Base-by-base conservation (phyloP, 2,113 vertebrate genomes). In the Dolichotis patagonum region DNA sequence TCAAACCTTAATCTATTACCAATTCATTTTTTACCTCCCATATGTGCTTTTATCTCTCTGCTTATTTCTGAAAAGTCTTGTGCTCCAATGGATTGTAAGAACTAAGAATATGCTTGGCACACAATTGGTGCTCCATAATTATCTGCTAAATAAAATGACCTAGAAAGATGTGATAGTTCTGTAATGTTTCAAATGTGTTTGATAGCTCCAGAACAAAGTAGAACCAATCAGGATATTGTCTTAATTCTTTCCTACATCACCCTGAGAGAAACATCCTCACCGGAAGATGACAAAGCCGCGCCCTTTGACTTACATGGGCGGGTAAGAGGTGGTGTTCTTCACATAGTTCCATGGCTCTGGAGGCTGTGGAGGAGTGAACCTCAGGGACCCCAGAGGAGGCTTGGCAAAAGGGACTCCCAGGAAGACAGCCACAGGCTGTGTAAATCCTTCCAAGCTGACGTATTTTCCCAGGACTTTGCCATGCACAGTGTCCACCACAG, bases 361-460 rank as follows among this genome's bases (percentile, higher is more conserved):
- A 56, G 54, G 98, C 85, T 98, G 96, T 0, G 99, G 99, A 1
- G 98, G 96, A 38, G 98, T 41, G 87, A 99, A 98, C 94, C 99
- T 98, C 93, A 99, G 96, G 52, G 98, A 92, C 60, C 63, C 99
- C 97, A 17, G 99, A 26, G 24, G 99, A 96, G 67, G 99, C 90
- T 98, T 99, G 19, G 99, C 99, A 97, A 99, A 99, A 5, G 99
- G 99, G 46, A 99, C 46, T 0, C 98, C 98, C 84, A 99, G 97
- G 97, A 98, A 99, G 90, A 98, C 71, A 4, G 99, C 97, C 91
- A 98, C 98, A 0, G 97, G 95, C 83, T 94, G 94, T 22, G 98
- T 88, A 3, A 96, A 98, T 30, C 98, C 99, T 85, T 98, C 98
- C 9, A 99, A 96, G 24, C 58, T 98, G 82, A 98, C n/a, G 7